A percentile compares a stretch with the other conserved stretches of the same genome.
Evolutionary conservation across 1,140 invertebrate genomes (phyloP).

Genomic region (Phymastichus coffea): DNA sequence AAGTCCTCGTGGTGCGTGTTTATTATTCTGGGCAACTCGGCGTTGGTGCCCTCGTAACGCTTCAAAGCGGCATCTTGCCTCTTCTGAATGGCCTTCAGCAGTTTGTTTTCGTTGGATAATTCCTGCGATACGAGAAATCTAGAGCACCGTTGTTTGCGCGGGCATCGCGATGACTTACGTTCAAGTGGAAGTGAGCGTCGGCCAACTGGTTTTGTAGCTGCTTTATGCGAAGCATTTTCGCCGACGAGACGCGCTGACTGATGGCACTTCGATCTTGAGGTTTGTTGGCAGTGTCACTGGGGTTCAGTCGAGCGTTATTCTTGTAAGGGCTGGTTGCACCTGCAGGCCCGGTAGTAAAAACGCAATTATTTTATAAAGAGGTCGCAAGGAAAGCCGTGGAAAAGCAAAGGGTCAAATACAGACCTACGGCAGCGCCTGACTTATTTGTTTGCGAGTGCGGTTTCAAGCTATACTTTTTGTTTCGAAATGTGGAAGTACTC

Average conservation of each 20-base stretch:
- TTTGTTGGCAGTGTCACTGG: slow-evolving; percentile 41
- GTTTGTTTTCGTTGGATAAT: slow-evolving; percentile 71
- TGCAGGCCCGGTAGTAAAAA: no score
- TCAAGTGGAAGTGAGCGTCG: slow-evolving; percentile 74
- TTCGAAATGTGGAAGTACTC: slow-evolving; percentile 13
- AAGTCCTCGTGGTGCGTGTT: slow-evolving; percentile 75
- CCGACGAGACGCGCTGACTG: slow-evolving; percentile 71
- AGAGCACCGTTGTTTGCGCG: neutral
- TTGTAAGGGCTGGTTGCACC: slow-evolving; percentile 50
- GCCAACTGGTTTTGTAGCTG: slow-evolving; percentile 77
- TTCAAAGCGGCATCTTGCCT: slow-evolving; percentile 72
- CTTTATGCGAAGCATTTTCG: slow-evolving; percentile 72
- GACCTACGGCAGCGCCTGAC: no score
- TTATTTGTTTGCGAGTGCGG: no score
- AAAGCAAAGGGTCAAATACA: no score
- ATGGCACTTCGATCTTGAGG: slow-evolving; percentile 55
- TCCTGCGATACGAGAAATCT: slow-evolving; percentile 58
- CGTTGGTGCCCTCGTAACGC: slow-evolving; percentile 73
- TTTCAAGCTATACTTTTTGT: no score
- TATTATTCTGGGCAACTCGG: slow-evolving; percentile 69
- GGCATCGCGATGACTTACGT: slow-evolving; percentile 55
- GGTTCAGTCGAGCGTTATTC: slow-evolving; percentile 46
- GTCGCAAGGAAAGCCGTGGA: no score
- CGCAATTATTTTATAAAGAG: no score
- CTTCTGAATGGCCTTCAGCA: slow-evolving; percentile 71